Percentiles rank a stretch among this genome's conserved stretches.
Evolutionary conservation across 2,888 invertebrate species (phyloP).

Genomic region (Amphipoea lucens): DNA sequence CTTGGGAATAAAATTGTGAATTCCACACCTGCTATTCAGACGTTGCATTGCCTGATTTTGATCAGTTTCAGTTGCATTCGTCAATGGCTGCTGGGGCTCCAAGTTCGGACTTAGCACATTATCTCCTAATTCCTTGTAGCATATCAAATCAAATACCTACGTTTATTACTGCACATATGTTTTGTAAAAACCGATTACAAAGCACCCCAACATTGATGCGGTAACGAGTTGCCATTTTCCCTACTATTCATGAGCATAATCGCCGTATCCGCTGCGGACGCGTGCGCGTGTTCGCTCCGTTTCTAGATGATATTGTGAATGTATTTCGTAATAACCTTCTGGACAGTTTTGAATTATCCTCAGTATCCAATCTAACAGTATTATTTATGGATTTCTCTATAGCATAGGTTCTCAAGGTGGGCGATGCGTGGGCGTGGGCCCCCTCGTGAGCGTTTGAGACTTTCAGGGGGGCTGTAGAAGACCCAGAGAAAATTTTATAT

Average conservation of each 20-base stretch:
- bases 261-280: background rate
- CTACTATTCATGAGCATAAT: background rate
- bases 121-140: background rate
- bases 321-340: background rate
- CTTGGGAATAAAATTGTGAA: background rate
- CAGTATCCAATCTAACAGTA: background rate
- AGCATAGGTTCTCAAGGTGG: too few relatives aligned
- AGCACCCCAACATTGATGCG: background rate
- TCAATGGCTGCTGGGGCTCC: too few relatives aligned
- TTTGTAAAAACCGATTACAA: background rate
- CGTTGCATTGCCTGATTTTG: background rate
- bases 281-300: background rate
- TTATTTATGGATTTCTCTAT: background rate
- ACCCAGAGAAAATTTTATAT: too few relatives aligned
- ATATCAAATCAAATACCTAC: background rate
- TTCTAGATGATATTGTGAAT: slow-evolving; percentile 6
- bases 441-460: too few relatives aligned
- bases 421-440: too few relatives aligned
- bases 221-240: background rate
- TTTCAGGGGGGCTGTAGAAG: too few relatives aligned
- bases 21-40: background rate
- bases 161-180: background rate
- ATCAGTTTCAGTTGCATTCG: background rate
- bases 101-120: background rate
- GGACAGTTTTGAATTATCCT: background rate